phyloP scores from a whole-genome alignment of 2,888 invertebrate genomes.

The Theretra japonica region DNA sequence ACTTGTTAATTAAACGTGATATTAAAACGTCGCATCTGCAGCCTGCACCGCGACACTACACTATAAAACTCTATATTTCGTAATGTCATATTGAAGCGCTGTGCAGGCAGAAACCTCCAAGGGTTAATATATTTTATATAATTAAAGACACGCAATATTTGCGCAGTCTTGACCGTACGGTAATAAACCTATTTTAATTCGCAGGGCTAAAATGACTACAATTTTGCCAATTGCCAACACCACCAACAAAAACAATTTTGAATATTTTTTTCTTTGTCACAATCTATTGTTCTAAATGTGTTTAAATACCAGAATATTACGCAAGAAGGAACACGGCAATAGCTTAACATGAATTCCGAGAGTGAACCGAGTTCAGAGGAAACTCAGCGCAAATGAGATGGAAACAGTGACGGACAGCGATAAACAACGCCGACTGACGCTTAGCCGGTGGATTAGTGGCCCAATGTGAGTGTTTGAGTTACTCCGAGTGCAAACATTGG shows the following conservation, averaged over 20 bases:
- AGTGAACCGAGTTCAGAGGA: not conserved
- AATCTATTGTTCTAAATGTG: not conserved
- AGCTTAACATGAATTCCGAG: conserved; percentile 4
- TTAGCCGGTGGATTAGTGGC: conserved; percentile 21
- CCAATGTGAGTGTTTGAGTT: conserved; percentile 21
- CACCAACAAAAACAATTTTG: no score
- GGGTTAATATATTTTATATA: no score
- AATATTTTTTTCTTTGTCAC: not conserved
- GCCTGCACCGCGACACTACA: not conserved
- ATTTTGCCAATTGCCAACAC: no score
- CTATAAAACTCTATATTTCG: not conserved
- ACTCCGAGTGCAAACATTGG: no score
- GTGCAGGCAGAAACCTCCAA: no score
- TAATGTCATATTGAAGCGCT: no score
- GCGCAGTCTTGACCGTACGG: no score
- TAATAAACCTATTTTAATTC: not conserved
- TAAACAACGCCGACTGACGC: conserved; percentile 46
- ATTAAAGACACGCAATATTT: no score
- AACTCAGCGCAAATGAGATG: conserved; percentile 64
- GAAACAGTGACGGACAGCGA: conserved; percentile 64
- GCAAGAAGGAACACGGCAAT: not conserved
- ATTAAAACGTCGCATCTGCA: conserved; percentile 1
- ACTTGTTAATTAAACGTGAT: conserved; percentile 11
- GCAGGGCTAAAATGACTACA: not conserved
- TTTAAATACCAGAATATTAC: not conserved